Base-by-base conservation (phyloP, 2,797 vertebrate species). In the Ptychobarbus kaznakovi region DNA sequence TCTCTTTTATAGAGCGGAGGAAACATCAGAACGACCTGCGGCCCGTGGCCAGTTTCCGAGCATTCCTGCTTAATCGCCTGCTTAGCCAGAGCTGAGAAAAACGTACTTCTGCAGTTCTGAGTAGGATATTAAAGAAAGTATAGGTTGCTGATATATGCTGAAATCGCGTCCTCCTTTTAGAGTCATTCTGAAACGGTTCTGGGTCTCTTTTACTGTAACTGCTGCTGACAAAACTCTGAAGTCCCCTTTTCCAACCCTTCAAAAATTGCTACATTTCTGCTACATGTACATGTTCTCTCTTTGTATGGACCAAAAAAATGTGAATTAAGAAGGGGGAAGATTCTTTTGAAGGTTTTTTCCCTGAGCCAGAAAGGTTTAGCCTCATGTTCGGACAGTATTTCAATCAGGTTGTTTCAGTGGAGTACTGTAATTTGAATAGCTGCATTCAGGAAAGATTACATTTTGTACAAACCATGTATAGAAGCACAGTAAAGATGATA, bases 21-120 rank as follows among this genome's bases (percentile, higher is more conserved):
- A 99, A 98, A 95, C 97, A 99, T 94, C 98, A 98, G 95, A 99
- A 98, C 78, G 98, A 99, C 91, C 95, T 97, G 89, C 96, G 97
- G 92, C 97, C 97, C 89, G 96, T 98, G 88, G 96, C 96, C 92
- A 97, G 96, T 90, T 94, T 99, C 89, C 94, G 96, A 94, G 96
- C 95, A 94, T 98, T 99, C 93, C 93, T 99, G 91, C 97, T 96
- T 87, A 97, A 96, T 94, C 96, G 97, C 92, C 96, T 99, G 87
- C 95, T 97, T 94, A 95, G 97, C 90, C 92, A 94, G 92, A 95
- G 96, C 88, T 98, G 95, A 97, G 11, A 32, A 25, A 73, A 25
- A 35, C 7, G 3, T 58, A 22, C 40, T 75, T 61, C 22, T 74
- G 69, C 12, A 46, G 70, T 51, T 13, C 44, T 28, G n/a, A 12